Percentiles rank a stretch among this genome's conserved stretches.
These are phyloP conservation scores for Cichladusa arquata DNA, from an alignment of 2,113 vertebrate species.

Conservation along the genomic window DNA sequence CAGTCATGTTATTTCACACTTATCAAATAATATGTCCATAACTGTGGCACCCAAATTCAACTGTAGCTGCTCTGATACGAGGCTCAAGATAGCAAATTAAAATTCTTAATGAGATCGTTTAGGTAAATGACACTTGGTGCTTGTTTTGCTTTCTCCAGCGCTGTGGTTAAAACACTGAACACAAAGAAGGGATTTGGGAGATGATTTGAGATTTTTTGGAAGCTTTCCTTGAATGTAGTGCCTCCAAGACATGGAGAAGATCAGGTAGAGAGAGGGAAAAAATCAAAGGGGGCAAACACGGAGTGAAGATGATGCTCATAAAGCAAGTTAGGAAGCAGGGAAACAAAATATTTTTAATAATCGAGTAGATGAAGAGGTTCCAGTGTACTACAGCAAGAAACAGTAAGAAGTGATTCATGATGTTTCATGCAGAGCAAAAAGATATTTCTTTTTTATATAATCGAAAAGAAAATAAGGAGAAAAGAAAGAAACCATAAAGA, in stretches of 20 bases:
- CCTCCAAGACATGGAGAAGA: background rate
- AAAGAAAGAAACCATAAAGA: background rate
- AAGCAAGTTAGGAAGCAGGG: background rate
- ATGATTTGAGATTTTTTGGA: background rate
- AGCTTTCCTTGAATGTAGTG: background rate
- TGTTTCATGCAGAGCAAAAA: background rate
- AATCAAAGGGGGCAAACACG: rapidly evolving
- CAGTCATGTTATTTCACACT: constrained; percentile 43
- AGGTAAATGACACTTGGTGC: background rate
- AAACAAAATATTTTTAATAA: background rate
- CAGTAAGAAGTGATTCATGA: background rate
- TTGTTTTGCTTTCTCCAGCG: background rate
- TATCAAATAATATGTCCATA: background rate
- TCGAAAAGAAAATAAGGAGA: background rate
- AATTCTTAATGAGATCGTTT: background rate
- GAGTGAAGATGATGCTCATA: background rate
- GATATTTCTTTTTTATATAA: background rate
- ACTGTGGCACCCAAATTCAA: constrained; percentile 8
- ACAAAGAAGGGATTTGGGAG: background rate
- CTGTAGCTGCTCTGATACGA: background rate
- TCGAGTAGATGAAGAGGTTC: background rate
- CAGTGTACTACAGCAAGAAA: background rate
- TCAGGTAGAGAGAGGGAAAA: background rate
- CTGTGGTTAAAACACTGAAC: background rate
- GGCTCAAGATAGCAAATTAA: constrained; percentile 40